Base-by-base conservation (phyloP, 2,113 vertebrate species). In the Chrysemys picta region DNA sequence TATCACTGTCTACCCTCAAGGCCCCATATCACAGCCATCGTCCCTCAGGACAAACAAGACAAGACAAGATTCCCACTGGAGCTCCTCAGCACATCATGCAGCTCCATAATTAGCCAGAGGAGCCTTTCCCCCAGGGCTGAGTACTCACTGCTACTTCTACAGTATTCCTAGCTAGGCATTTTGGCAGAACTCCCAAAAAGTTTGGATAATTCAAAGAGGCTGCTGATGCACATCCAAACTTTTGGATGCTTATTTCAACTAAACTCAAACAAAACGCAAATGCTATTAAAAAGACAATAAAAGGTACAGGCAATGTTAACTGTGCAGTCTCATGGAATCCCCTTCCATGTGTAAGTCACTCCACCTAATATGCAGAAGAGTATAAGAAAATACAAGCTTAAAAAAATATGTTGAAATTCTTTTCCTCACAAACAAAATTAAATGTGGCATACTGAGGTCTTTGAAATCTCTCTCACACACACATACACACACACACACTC, bases 61-160 rank as follows among this genome's bases (percentile, higher is more conserved):
- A 91, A 78, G 7, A 72, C 10, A 11, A 86, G 88, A 78, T 87
- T 78, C 29, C 14, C 72, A 82, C 29, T 91, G 29, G 22, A 85
- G 38, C 3, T 85, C 14, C 19, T 53, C 19, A 0, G 1, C 86
- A 5, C 14, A 47, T 89, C 79, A 35, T 75, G 14, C 53, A 6
- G 2, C 4, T 93, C 10, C 53, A 50, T 35, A 91, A 65, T 7
- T 83, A 75, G 10, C 1, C 53, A 94, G 49, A 89, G 87, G 12
- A 13, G 0, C 3, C 57, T 87, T 2, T 10, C 9, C 8, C n/a
- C 89, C 75, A 29, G 8, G 0, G 0, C 65, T 78, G 59, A 75
- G 10, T 52, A 4, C 47, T 87, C 62, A 22, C 2, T 25, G n/a
- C 5, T 59, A 2, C 5, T 84, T 81, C 54, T 92, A 50, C 16